Evolutionary conservation across 2,888 invertebrate genomes (phyloP).

Genomic region (Crematogaster levior): DNA sequence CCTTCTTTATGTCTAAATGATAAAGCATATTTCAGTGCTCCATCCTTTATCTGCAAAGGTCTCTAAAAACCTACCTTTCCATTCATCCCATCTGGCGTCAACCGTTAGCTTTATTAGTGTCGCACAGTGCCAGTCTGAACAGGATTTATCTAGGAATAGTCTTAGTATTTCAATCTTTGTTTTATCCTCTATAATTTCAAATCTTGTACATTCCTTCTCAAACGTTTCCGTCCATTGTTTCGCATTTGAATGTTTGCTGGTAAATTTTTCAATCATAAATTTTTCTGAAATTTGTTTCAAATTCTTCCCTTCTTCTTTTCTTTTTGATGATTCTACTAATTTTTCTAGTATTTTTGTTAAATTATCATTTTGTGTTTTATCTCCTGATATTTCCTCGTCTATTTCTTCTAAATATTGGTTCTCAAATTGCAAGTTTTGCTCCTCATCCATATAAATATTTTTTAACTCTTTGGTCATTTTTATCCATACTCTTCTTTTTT

Average conservation of each 20-base stretch:
- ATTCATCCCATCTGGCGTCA: conserved; percentile 71
- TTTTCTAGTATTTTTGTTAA: neutral
- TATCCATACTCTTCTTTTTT: neutral
- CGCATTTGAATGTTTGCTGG: neutral
- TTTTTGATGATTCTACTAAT: neutral
- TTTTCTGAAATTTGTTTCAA: neutral
- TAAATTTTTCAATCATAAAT: conserved; percentile 23
- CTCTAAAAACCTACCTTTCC: conserved; percentile 73
- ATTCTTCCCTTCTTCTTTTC: neutral
- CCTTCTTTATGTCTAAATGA: conserved; percentile 72
- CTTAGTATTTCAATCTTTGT: no score
- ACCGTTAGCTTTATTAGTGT: no score
- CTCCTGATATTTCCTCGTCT: neutral
- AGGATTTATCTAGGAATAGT: no score
- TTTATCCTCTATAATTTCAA: no score
- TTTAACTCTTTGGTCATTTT: neutral
- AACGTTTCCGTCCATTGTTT: no score
- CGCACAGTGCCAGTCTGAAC: no score
- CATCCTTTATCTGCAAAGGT: conserved; percentile 74
- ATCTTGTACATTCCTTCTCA: no score
- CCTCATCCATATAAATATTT: neutral
- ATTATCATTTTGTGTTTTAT: neutral
- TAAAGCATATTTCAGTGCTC: conserved; percentile 70
- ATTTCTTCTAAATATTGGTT: conserved; percentile 6
- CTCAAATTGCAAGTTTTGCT: neutral